Conservation (phyloP, 2,797 vertebrate species). For the Psittacula echo region DNA sequence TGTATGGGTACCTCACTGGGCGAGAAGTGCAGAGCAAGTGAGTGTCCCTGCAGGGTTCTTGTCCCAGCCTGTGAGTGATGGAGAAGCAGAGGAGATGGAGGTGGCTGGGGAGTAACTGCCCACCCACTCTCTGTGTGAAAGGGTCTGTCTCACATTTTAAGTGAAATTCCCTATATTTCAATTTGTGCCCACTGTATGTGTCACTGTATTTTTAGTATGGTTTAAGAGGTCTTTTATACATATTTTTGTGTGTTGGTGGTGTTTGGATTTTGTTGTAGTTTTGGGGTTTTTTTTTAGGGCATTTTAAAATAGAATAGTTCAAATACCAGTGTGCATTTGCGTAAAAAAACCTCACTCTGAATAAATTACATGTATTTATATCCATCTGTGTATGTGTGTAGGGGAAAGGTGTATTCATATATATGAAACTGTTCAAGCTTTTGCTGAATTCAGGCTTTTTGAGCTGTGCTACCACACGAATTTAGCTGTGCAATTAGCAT, state of each 20-base stretch:
- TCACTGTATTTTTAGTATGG: not conserved
- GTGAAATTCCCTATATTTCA: not conserved
- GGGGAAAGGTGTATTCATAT: not conserved
- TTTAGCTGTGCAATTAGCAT: not conserved
- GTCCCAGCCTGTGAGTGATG: accelerated
- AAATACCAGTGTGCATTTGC: not conserved
- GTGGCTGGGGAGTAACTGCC: not conserved
- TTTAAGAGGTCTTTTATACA: not conserved
- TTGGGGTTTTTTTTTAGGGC: not conserved
- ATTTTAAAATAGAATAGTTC: not conserved
- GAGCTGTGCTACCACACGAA: not conserved
- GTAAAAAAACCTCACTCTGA: not conserved
- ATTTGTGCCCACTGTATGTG: not conserved
- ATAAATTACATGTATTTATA: not conserved
- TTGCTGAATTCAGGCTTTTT: not conserved
- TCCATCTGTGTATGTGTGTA: accelerated
- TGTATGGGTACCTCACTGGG: not conserved
- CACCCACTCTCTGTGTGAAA: not conserved
- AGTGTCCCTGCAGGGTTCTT: not conserved
- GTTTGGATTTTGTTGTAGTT: not conserved
- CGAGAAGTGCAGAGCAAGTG: not conserved
- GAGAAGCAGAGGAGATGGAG: not conserved
- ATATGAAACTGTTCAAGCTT: not conserved
- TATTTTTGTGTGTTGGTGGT: not conserved
- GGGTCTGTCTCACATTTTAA: not conserved